These are phyloP conservation scores for Baccha elongata DNA, from an alignment of 2,888 invertebrate species.

Conservation along the genomic window DNA sequence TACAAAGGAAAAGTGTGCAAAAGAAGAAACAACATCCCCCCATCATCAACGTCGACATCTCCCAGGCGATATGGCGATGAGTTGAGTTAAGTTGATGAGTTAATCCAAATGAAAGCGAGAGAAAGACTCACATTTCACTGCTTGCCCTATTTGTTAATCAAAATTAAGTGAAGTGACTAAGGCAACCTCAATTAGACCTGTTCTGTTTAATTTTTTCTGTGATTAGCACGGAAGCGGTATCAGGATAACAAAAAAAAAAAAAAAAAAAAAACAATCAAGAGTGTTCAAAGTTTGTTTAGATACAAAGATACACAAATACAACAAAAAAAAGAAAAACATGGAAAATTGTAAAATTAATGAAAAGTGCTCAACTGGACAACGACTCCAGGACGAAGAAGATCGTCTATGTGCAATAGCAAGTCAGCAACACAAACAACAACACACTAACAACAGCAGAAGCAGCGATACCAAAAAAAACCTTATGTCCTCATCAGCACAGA, in stretches of 20 bases:
- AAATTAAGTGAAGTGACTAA: slow-evolving; percentile 72
- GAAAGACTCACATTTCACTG: slow-evolving; percentile 42
- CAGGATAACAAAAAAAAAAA: slow-evolving; percentile 4
- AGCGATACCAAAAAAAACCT: slow-evolving; percentile 69
- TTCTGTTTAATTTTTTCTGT: slow-evolving; percentile 22
- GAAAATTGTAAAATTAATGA: slow-evolving; percentile 68
- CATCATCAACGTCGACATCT: slow-evolving; percentile 13
- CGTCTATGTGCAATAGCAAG: slow-evolving; percentile 63
- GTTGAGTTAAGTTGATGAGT: slow-evolving; percentile 60
- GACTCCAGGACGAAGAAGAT: slow-evolving; percentile 58
- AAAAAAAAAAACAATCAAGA: slow-evolving; percentile 27
- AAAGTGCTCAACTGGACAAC: slow-evolving; percentile 73
- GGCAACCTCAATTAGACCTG: slow-evolving; percentile 58
- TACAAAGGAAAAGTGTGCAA: slow-evolving; percentile 54
- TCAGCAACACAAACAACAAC: slow-evolving; percentile 53
- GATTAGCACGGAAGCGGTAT: slow-evolving; percentile 21
- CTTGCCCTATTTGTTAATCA: slow-evolving; percentile 71
- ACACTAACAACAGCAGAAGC: slow-evolving; percentile 46
- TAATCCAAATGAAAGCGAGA: slow-evolving; percentile 73
- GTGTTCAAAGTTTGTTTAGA: slow-evolving; percentile 43
- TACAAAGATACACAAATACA: slow-evolving; percentile 4
- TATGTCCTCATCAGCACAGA: slow-evolving; percentile 55
- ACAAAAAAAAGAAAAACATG: slow-evolving; percentile 42
- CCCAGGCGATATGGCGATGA: slow-evolving; percentile 69
- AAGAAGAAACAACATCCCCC: slow-evolving; percentile 21